phyloP scores from a whole-genome alignment of 1,140 invertebrate species.

The Sitodiplosis mosellana region DNA sequence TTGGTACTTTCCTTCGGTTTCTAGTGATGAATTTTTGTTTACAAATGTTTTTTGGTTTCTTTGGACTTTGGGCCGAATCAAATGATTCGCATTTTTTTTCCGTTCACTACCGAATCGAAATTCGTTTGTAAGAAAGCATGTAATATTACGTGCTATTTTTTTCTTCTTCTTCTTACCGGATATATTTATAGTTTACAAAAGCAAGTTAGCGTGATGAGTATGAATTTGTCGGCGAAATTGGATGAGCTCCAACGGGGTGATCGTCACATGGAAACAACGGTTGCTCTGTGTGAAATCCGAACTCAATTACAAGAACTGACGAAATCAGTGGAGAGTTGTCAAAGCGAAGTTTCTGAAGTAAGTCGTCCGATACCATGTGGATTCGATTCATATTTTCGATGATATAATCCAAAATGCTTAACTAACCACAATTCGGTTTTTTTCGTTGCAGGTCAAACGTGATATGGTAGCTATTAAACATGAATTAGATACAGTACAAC shows the following conservation, averaged over 20 bases:
- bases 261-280: constrained; percentile 72
- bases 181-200: constrained; percentile 60
- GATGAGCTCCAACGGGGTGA: constrained; percentile 75
- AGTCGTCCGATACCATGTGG: too few species aligned
- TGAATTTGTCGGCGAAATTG: constrained; percentile 79
- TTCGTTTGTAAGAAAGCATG: too few species aligned
- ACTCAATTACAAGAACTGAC: constrained; percentile 80
- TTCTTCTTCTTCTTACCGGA: not conserved
- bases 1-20: too few species aligned
- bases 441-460: constrained; percentile 54
- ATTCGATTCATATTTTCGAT: too few species aligned
- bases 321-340: constrained; percentile 82
- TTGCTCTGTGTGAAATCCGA: constrained; percentile 75
- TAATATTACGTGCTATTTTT: not conserved
- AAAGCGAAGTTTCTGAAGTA: constrained; percentile 71
- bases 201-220: constrained; percentile 90
- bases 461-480: constrained; percentile 89
- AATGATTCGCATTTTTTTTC: too few species aligned
- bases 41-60: too few species aligned
- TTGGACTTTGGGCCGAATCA: too few species aligned
- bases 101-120: too few species aligned
- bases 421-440: not conserved
- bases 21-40: too few species aligned
- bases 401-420: too few species aligned
- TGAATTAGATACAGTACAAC: constrained; percentile 78